Evolutionary conservation across 2,888 invertebrate species (phyloP), one percentile per base, ranked within the genome.

Genomic region (Coecobrya sp.): DNA sequence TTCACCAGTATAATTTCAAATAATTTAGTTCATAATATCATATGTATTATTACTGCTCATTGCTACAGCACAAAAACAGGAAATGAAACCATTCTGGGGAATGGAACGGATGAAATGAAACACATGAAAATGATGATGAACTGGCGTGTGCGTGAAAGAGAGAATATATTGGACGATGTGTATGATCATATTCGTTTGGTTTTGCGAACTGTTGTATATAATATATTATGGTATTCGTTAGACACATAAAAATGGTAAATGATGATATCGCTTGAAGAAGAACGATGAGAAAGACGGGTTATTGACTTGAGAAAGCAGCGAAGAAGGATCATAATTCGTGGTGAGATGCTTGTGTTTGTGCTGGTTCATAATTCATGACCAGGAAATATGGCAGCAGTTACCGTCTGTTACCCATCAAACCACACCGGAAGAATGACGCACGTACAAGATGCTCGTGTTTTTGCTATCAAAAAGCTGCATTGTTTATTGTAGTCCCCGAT

Each of bases 71-170:
- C 1, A 2, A 49, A 45, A 73, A 45, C 42, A 73, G 73, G 73
- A 73, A 42, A 73, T 73, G 73, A 42, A 73, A 19, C 42, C 19
- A 45, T 73, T 68, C 42, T 19, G 10, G 42, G 19, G 42, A 19
- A 36, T 73, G 36, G 11, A 73, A 42, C 42, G 42, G n/a, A 73
- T 42, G 10, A n/a, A 73, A 73, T 42, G 10, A n/a, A 73, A 73
- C n/a, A 42, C 19, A 42, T 73, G 73, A 7, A 4, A 1, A 16
- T n/a, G 42, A 8, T 73, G 70, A 4, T 36, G 49, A 49, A 16
- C 52, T 25, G 36, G 0, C 1, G 19, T 73, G 65, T 65, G 59
- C 2, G 30, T 1, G 30, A 70, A 70, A 5, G 30, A 30, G 36
- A 70, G 30, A 19, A 70, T n/a, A 22, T 36, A 27, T 27, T 65